Base-by-base conservation (phyloP, 2,888 invertebrate species). In the Serripes groenlandicus region DNA sequence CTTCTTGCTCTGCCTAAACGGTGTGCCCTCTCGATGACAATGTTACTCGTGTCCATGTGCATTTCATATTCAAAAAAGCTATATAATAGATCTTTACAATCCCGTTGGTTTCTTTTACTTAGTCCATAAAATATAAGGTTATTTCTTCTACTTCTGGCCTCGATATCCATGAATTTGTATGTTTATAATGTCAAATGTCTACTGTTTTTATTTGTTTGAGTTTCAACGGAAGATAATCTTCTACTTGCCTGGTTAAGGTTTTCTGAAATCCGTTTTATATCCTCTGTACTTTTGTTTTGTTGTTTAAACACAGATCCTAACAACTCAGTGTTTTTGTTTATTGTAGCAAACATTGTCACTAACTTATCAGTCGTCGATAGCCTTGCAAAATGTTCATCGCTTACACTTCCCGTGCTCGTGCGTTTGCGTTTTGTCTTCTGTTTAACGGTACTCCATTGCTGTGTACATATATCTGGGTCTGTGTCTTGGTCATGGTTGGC, bases 21-120 rank as follows among this genome's bases (percentile, higher is more conserved):
- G 34, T 71, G 71, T 28, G 71, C 56, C 23, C 71, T 32, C n/a
- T 71, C 71, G 18, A 71, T 71, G 11, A 15, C 34, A 21, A 71
- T 69, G 1, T 52, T n/a, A 15, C 1, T 3, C 11, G 42, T 30
- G 42, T 52, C 32, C 3, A 69, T 26, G 5, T 21, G 26, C 26
- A 73, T 5, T 28, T 74, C 52, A 21, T 64, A 18, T n/a, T 64
- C 32, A 18, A 74, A 18, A 30, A 74, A 62, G 4, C 30, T 60
- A 3, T 26, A 30, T 5, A 74, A 26, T 5, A 62, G 5, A 9
- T 60, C 37, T 28, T 21, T 5, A 28, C 37, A 37, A 26, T 30
- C 23, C 15, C 18, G n/a, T 4, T 28, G 21, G 26, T 21, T 26
- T 11, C 37, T 60, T 26, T 72, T 37, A 15, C 58, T 60, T 7